Evolutionary conservation across 2,888 invertebrate genomes (phyloP), one percentile per base, ranked within the genome.

Genomic region (Drosophila longiperda): DNA sequence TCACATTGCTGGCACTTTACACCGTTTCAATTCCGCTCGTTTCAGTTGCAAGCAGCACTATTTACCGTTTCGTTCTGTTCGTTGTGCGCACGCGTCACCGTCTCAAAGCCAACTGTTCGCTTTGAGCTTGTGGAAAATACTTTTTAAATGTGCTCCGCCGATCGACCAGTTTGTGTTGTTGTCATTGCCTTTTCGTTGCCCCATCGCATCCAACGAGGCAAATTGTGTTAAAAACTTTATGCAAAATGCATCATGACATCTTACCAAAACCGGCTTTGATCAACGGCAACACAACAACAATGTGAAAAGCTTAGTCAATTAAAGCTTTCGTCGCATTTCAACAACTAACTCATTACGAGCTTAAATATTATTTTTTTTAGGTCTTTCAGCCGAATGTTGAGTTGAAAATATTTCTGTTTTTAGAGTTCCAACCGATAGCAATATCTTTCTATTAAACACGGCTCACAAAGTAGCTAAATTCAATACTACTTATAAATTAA

Each of bases 1-100:
- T 40, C 48, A 64, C 78, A 57, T 15, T 52, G 52, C 53, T 62
- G 34, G 42, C 82, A 84, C 66, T 65, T 60, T 57, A 26, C 49
- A 61, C 57, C 55, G 61, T 66, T 72, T 15, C 63, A 66, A 34
- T 71, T 76, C 55, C 78, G 72, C 49, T 75, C 20, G 61, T 50
- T 70, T 60, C 54, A 32, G 38, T 9, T 20, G 8, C 9, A 15
- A 49, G 34, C 29, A 73, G 62, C 62, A 70, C 38, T n/a, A 64
- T 73, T 75, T 79, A 82, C 88, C 75, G 80, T 71, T 60, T 26
- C 50, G 53, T 66, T 54, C 29, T 67, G 38, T 66, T 74, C 66
- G 70, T 62, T 58, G 72, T 83, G 78, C 85, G 83, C 82, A 80
- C 89, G 83, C 87, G 83, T 83, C 72, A 58, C 66, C 68, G 79